phyloP scores from a whole-genome alignment of 2,113 vertebrate genomes.

The Hippocampus comes region DNA sequence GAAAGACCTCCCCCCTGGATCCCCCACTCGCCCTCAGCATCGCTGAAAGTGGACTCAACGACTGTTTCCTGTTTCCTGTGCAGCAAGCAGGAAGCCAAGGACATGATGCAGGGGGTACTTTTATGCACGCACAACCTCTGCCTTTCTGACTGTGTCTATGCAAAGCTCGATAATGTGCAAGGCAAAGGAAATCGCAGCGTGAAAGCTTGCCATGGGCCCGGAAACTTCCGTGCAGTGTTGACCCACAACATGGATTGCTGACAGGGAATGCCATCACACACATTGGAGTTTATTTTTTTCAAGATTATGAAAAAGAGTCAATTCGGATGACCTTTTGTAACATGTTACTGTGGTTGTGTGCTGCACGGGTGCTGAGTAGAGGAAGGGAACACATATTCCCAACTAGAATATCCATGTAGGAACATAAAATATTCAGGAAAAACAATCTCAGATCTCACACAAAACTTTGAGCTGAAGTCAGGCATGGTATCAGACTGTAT shows the following conservation, averaged over 20 bases:
- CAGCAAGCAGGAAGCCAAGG: neutral
- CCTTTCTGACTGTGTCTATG: neutral
- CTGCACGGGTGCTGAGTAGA: neutral
- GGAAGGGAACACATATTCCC: neutral
- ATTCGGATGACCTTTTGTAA: neutral
- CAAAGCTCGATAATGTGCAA: neutral
- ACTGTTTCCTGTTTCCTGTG: constrained; percentile 4
- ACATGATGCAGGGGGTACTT: constrained; percentile 1
- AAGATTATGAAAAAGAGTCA: neutral
- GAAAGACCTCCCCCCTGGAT: neutral
- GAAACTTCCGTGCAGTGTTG: constrained; percentile 2
- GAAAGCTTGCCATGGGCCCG: neutral
- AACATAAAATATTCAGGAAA: neutral
- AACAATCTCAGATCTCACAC: neutral
- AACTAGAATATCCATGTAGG: neutral
- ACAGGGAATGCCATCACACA: neutral
- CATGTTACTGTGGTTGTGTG: neutral
- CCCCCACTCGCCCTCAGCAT: neutral
- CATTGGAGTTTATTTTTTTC: neutral
- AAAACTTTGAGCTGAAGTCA: neutral
- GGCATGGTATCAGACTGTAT: too few species aligned
- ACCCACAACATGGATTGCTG: constrained; percentile 2
- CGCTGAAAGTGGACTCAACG: neutral
- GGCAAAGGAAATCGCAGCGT: neutral
- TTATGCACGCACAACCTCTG: neutral